These are phyloP conservation scores for Capitulum mitella DNA, from an alignment of 2,888 invertebrate genomes.

Conservation along the genomic window DNA sequence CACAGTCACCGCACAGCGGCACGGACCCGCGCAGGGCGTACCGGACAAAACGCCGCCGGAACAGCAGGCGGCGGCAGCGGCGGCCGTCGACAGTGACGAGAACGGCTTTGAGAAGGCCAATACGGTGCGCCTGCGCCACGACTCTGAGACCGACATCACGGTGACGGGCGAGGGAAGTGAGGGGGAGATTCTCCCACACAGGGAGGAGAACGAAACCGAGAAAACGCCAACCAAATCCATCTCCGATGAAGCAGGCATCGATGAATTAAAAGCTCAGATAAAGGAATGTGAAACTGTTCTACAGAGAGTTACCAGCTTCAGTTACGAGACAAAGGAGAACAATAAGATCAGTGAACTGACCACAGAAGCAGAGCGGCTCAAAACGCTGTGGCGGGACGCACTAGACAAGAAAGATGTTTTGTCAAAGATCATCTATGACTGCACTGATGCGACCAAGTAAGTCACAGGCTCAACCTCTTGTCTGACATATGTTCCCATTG, in stretches of 20 bases:
- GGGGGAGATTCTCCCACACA: not conserved
- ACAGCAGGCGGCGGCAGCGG: not conserved
- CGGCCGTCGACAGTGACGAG: not conserved
- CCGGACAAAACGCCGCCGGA: not conserved
- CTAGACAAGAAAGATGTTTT: not conserved
- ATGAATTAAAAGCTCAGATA: not conserved
- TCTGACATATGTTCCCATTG: no score
- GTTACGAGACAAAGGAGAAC: not conserved
- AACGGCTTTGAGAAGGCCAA: not conserved
- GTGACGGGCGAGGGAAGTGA: not conserved
- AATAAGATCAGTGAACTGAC: not conserved
- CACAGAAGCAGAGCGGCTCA: not conserved
- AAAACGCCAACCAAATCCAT: not conserved
- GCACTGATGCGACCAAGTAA: not conserved
- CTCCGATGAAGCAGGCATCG: not conserved
- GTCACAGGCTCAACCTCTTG: no score
- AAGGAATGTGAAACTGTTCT: not conserved
- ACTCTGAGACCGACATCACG: not conserved
- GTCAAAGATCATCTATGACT: not conserved
- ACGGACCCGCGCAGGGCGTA: no score
- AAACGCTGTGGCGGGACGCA: not conserved
- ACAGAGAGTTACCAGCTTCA: not conserved
- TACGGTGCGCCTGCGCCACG: not conserved
- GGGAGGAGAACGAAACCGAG: not conserved
- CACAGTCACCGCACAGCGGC: no score